Evolutionary conservation across 2,888 invertebrate genomes (phyloP).

Genomic region (Eupithecia subumbrata): DNA sequence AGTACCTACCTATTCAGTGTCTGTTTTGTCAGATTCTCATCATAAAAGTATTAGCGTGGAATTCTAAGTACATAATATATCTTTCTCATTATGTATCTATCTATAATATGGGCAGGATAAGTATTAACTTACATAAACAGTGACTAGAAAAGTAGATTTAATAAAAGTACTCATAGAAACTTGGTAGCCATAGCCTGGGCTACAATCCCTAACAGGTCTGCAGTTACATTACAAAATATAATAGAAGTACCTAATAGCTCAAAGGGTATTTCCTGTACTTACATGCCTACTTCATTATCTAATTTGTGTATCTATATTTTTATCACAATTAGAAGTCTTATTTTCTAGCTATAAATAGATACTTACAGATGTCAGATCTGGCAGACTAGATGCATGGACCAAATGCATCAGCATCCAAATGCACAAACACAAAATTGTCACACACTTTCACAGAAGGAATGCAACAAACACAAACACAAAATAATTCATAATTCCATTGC

Average conservation of each 20-base stretch:
- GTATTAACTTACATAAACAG: background rate
- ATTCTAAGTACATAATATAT: too few relatives aligned
- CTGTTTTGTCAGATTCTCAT: background rate
- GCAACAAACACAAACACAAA: constrained; percentile 63
- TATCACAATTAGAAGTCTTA: background rate
- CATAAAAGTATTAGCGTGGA: background rate
- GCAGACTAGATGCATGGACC: constrained; percentile 38
- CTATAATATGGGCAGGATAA: too few relatives aligned
- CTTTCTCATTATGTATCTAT: too few relatives aligned
- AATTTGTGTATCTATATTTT: background rate
- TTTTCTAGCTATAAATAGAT: constrained; percentile 8
- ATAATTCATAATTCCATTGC: constrained; percentile 69
- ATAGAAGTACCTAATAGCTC: background rate
- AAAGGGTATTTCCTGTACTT: background rate
- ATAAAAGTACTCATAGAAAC: background rate
- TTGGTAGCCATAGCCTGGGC: background rate
- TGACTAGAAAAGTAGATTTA: background rate
- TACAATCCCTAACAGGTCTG: background rate
- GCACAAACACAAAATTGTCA: constrained; percentile 60
- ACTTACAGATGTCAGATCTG: constrained; percentile 53
- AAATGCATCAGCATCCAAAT: constrained; percentile 61
- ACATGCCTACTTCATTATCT: background rate
- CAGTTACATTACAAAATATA: background rate
- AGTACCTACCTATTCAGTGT: background rate
- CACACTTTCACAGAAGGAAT: constrained; percentile 75